phyloP scores from a whole-genome alignment of 1,140 invertebrate genomes.

The Temnothorax curvispinosus region DNA sequence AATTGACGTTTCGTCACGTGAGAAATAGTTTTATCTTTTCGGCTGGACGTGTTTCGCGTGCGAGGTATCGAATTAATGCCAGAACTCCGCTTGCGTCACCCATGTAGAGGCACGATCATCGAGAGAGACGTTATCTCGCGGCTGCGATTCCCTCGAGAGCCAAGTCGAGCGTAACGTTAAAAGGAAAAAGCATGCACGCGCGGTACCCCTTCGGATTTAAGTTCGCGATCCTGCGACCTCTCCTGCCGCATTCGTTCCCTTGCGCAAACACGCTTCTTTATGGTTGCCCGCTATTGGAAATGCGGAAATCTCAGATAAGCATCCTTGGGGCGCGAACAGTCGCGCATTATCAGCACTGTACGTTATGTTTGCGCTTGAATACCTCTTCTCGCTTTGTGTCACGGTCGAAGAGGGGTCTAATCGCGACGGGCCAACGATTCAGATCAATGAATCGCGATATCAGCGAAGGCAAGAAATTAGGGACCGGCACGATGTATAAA shows the following conservation, averaged over 20 bases:
- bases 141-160: constrained; percentile 58
- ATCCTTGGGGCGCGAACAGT: constrained; percentile 51
- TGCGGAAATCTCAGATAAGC: constrained; percentile 68
- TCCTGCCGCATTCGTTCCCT: constrained; percentile 5
- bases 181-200: constrained; percentile 22
- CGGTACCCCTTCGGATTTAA: constrained; percentile 67
- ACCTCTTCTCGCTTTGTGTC: background rate
- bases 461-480: constrained; percentile 2
- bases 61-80: constrained; percentile 62
- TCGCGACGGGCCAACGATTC: background rate
- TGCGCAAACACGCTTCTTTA: constrained; percentile 62
- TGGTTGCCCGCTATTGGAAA: constrained; percentile 40
- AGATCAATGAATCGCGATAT: constrained; percentile 24
- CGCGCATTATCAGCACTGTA: constrained; percentile 63
- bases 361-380: constrained; percentile 13
- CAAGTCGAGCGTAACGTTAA: constrained; percentile 43
- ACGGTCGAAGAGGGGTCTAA: constrained; percentile 21
- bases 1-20: constrained; percentile 22
- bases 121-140: constrained; percentile 66
- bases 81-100: constrained; percentile 53
- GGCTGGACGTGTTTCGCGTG: constrained; percentile 17
- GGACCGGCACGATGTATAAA: constrained; percentile 1
- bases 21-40: constrained; percentile 40
- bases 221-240: constrained; percentile 17
- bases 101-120: constrained; percentile 51